Conservation (phyloP, 1,140 invertebrate genomes). For the Hylaeus anthracinus region DNA sequence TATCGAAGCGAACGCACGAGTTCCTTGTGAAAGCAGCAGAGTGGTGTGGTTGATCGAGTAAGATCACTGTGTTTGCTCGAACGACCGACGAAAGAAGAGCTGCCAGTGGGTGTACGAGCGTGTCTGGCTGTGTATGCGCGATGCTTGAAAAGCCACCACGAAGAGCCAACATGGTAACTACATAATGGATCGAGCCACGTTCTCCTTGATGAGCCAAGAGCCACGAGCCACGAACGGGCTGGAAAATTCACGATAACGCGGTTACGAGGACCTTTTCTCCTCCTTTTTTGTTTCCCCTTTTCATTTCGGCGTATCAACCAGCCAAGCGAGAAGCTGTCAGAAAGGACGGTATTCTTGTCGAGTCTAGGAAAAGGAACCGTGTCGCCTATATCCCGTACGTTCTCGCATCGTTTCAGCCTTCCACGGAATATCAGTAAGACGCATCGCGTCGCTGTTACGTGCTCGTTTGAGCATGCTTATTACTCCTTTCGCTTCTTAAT, state of each 20-base stretch:
- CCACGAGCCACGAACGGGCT: not conserved
- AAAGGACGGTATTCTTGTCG: too few species aligned
- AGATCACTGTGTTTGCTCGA: conserved; percentile 44
- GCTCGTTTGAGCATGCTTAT: not conserved
- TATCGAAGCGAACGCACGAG: conserved; percentile 29
- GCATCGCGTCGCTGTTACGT: conserved; percentile 7
- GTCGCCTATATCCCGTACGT: not conserved
- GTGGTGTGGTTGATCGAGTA: conserved; percentile 18
- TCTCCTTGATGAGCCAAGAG: conserved; percentile 47
- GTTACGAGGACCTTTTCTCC: conserved; percentile 39
- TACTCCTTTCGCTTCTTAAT: not conserved
- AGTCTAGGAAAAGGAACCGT: not conserved
- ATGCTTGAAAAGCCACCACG: conserved; percentile 26
- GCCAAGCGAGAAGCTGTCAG: not conserved
- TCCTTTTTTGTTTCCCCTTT: not conserved
- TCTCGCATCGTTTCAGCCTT: not conserved
- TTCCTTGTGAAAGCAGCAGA: not conserved
- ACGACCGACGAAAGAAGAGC: not conserved
- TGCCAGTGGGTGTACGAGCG: not conserved
- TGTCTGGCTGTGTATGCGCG: conserved; percentile 12
- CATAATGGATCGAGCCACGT: conserved; percentile 54
- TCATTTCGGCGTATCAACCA: conserved; percentile 9
- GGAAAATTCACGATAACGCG: conserved; percentile 54
- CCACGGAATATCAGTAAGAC: not conserved
- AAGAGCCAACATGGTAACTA: conserved; percentile 45